Conservation (phyloP, 1,140 invertebrate species). For the Leptinotarsa lineolata region DNA sequence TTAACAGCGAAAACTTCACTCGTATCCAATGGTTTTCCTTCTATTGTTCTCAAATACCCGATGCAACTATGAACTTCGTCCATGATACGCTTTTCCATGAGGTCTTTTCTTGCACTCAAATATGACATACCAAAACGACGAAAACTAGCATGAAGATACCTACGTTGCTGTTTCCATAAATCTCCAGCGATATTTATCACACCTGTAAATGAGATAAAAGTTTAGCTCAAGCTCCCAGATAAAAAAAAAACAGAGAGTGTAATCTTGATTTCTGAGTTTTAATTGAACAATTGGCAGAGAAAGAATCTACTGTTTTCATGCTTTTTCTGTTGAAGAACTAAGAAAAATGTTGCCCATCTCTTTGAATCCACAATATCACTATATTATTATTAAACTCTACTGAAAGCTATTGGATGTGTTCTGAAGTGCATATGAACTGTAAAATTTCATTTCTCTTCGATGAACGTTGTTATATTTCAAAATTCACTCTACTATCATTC, state of each 20-base stretch:
- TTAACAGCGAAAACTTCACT: constrained; percentile 75
- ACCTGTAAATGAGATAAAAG: constrained; percentile 63
- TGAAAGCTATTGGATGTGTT: no score
- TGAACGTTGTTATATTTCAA: no score
- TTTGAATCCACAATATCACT: no score
- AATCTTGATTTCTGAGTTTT: no score
- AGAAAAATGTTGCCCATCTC: no score
- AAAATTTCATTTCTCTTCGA: no score
- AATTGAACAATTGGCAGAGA: no score
- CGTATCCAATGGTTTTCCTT: constrained; percentile 69
- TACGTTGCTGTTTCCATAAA: constrained; percentile 89
- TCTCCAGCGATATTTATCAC: constrained; percentile 89
- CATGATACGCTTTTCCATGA: constrained; percentile 86
- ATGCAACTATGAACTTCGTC: constrained; percentile 78
- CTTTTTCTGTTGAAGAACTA: no score
- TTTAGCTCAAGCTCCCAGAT: not conserved
- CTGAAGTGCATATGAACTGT: no score
- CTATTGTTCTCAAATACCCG: constrained; percentile 62
- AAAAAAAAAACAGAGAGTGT: not conserved
- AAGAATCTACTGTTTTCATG: no score
- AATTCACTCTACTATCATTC: no score
- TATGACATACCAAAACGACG: constrained; percentile 89
- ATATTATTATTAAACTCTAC: no score
- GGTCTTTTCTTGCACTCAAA: constrained; percentile 74
- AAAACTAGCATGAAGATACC: constrained; percentile 87